Evolutionary conservation across 2,113 vertebrate genomes (phyloP).

Genomic region (Eretmochelys imbricata): DNA sequence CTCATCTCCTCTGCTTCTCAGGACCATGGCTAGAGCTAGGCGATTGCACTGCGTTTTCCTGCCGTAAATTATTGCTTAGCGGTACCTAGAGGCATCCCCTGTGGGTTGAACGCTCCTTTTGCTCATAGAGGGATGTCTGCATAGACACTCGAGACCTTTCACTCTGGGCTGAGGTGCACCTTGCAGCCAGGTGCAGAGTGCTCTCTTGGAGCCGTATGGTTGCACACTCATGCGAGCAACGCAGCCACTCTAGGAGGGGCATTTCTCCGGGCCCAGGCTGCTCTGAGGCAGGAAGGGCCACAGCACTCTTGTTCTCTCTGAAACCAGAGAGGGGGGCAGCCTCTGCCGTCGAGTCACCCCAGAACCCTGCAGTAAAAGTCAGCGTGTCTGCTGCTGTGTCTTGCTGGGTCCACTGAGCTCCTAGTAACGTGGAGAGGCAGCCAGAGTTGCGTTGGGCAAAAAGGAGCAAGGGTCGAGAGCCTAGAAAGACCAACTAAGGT

Average conservation of each 20-base stretch:
- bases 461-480: background rate
- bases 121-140: background rate
- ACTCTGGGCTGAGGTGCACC: background rate
- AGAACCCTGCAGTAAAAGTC: background rate
- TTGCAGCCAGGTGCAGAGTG: background rate
- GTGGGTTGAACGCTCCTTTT: background rate
- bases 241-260: background rate
- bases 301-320: background rate
- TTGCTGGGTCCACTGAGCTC: background rate
- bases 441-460: background rate
- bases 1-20: background rate
- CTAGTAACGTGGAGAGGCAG: background rate
- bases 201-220: background rate
- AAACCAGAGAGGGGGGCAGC: too few species aligned
- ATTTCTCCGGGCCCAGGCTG: rapidly evolving
- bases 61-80: background rate
- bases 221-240: background rate
- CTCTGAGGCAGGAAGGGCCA: rapidly evolving
- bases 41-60: background rate
- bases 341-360: background rate
- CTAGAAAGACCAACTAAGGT: background rate
- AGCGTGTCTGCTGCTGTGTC: background rate
- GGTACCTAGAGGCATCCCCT: background rate
- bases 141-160: background rate
- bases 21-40: background rate